phyloP scores from a whole-genome alignment of 2,797 vertebrate genomes.

The Cynodonichthys magdalenae region DNA sequence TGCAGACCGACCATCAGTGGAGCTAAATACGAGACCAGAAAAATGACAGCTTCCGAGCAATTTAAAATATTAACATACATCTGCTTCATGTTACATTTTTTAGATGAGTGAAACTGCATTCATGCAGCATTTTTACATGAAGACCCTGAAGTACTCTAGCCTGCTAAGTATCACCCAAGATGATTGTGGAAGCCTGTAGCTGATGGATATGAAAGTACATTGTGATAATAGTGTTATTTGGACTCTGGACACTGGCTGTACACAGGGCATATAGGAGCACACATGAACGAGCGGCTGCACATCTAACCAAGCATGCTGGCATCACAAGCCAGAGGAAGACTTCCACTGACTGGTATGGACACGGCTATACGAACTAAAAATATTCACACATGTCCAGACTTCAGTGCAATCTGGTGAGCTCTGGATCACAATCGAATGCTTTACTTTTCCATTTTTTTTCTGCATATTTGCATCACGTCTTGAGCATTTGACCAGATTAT shows the following conservation, averaged over 20 bases:
- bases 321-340: conserved; percentile 49
- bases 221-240: conserved; percentile 60
- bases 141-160: conserved; percentile 21
- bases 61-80: no score
- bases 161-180: conserved; percentile 16
- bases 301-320: conserved; percentile 68
- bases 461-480: background rate
- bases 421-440: background rate
- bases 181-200: conserved; percentile 18
- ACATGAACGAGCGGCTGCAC: conserved; percentile 63
- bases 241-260: conserved; percentile 43
- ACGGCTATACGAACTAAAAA: conserved; percentile 39
- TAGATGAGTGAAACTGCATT: no score
- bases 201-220: conserved; percentile 50
- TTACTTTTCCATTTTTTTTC: conserved; percentile 13
- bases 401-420: conserved; percentile 6
- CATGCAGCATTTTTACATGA: conserved; percentile 2
- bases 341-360: conserved; percentile 50
- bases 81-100: no score
- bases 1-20: no score
- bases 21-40: no score
- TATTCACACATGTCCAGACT: conserved; percentile 29
- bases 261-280: conserved; percentile 56
- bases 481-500: background rate
- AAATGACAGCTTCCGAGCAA: no score